Evolutionary conservation across 2,888 invertebrate genomes (phyloP), one percentile per base, ranked within the genome.

Genomic region (Electrophaes corylata): DNA sequence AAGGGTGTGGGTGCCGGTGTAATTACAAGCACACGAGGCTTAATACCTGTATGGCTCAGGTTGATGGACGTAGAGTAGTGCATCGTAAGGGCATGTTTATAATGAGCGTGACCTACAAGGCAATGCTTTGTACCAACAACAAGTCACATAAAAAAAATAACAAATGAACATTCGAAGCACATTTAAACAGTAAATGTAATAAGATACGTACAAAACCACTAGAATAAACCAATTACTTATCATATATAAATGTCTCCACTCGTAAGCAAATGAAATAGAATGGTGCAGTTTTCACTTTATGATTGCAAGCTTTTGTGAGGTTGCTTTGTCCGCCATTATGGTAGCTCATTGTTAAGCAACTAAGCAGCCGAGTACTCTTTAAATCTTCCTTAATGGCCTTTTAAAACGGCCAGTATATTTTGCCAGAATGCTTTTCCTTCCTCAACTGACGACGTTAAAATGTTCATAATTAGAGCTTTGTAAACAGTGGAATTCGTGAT

Each of bases 331-430:
- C 77, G 72, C 80, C 71, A 81, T 84, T 83, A 83, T 69, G 67
- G 71, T 70, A 72, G 75, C 78, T 80, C 81, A 84, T 84, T 86
- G 86, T 83, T 78, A 82, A 78, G 75, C 81, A 77, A 82, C 83
- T 81, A 84, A 83, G 78, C 82, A 81, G 75, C 72, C 67, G 72
- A 78, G 78, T 78, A 81, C 83, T 83, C 84, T 83, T 84, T 86
- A 87, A 86, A 87, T 87, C 86, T 86, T 84, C 83, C 66, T 78
- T 86, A 86, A 87, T 86, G 84, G 82, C 77, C 85, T 83, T 85
- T 84, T 86, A 84, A 86, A 87, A 82, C 79, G 80, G 69, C 79
- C 82, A 77, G 82, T 85, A 84, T 82, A 84, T 86, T 81, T 76
- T 56, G 64, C 69, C 71, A 67, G 76, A 85, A 81, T 73, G 75